Base-by-base conservation (phyloP, 1,140 invertebrate genomes). In the Tigriopus japonicus region DNA sequence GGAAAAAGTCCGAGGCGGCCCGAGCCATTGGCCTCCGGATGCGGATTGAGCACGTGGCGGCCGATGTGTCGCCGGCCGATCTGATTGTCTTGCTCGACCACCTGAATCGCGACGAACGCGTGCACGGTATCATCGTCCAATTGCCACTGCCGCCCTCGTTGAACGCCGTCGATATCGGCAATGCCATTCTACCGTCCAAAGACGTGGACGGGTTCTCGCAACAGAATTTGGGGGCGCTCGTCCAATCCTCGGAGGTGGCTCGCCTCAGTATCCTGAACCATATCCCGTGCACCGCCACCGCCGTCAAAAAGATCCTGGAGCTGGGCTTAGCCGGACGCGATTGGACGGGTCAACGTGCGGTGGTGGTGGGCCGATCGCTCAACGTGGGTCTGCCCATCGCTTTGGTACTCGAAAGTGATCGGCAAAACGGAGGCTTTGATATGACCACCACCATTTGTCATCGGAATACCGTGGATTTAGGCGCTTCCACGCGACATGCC, bases 381-480 rank as follows among this genome's bases (percentile, higher is more conserved):
- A 87, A 91, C 73, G 87, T 92, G 43, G 86, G 87, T 1, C 76
- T 90, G 69, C 87, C 88, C 0, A 85, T 89, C 62, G 84, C 85
- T 13, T 79, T 87, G 71, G 71, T 88, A 60, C 67, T 89, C 43
- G 83, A 86, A 68, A 79, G 82, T 12, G 86, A 90, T 76, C 81
- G 81, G 19, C 76, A 73, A 67, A 75, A 78, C 71, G 71, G 77
- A 59, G 82, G 79, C 9, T 73, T 86, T 71, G 84, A 87, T 71
- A 84, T 86, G 43, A 91, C 87, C 0, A 86, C 86, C 1, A 88
- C 86, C 6, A 82, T 91, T 56, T 91, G 87, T 67, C 87, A 93
- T 70, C 75, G 87, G 15, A 79, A 85, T 69, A 93, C 89, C 0
- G 81, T 84, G 62, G 78, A 88, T 68, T 72, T 93, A 53, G 75